Evolutionary conservation across 1,140 invertebrate species (phyloP).

Genomic region (Cataglyphis hispanica): DNA sequence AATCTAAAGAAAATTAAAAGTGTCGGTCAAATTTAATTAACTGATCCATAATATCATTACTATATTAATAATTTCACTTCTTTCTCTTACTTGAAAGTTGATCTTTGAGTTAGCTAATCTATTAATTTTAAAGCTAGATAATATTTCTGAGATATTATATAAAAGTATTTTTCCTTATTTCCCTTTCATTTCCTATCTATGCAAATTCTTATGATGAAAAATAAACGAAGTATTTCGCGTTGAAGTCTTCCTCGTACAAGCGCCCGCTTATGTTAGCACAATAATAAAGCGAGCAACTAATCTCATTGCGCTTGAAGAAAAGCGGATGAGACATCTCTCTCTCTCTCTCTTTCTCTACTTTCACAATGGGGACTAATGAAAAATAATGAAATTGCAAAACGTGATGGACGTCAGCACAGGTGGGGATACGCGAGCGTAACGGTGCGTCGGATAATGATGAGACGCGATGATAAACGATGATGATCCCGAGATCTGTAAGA

Average conservation of each 20-base stretch:
- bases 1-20: too few species aligned
- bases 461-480: conserved; percentile 59
- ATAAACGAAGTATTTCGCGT: not conserved
- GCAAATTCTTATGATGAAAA: not conserved
- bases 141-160: too few species aligned
- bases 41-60: too few species aligned
- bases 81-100: too few species aligned
- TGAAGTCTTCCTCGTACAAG: not conserved
- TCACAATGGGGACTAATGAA: conserved; percentile 39
- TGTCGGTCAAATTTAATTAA: too few species aligned
- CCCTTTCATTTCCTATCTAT: too few species aligned
- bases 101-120: too few species aligned
- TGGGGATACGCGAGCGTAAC: conserved; percentile 26
- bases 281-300: not conserved
- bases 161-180: too few species aligned
- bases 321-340: not conserved
- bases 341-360: not conserved
- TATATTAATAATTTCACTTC: too few species aligned
- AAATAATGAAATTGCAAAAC: conserved; percentile 62
- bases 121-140: too few species aligned
- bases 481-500: conserved; percentile 30
- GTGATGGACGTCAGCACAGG: conserved; percentile 20
- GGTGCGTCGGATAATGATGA: conserved; percentile 44
- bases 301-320: not conserved
- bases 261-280: not conserved